Conservation (phyloP, 2,888 invertebrate species). For the Lingula anatina region DNA sequence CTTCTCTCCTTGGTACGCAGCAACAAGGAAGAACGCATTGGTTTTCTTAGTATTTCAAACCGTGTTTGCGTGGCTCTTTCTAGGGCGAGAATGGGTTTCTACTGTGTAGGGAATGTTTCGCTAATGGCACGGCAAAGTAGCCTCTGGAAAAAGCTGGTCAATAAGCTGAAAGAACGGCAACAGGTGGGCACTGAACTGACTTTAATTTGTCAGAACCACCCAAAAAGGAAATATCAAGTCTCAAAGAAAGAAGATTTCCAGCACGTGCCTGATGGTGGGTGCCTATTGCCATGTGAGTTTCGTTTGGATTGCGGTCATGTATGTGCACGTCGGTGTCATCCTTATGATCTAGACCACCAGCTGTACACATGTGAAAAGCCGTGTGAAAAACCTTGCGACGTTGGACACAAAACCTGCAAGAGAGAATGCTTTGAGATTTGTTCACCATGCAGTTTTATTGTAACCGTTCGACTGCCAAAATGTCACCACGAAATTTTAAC, state of each 20-base stretch:
- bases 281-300: constrained; percentile 19
- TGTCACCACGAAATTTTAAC: neutral
- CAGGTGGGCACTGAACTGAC: constrained; percentile 11
- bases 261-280: constrained; percentile 26
- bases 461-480: neutral
- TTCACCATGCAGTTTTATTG: constrained; percentile 27
- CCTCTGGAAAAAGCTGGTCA: constrained; percentile 19
- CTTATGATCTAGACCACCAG: constrained; percentile 56
- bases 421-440: constrained; percentile 21
- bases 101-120: constrained; percentile 41
- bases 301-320: constrained; percentile 29
- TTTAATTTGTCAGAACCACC: constrained; percentile 33
- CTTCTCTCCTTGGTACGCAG: constrained; percentile 47
- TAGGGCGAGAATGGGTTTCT: constrained; percentile 45
- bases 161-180: constrained; percentile 8
- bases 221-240: constrained; percentile 11
- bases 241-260: constrained; percentile 18
- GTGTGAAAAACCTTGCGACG: constrained; percentile 24
- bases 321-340: constrained; percentile 21
- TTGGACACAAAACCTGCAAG: constrained; percentile 19
- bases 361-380: constrained; percentile 31
- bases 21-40: constrained; percentile 33
- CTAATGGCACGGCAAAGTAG: constrained; percentile 14
- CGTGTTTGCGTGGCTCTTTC: constrained; percentile 49
- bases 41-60: constrained; percentile 43